phyloP scores from a whole-genome alignment of 1,140 invertebrate species.

The Aleiodes sp. region DNA sequence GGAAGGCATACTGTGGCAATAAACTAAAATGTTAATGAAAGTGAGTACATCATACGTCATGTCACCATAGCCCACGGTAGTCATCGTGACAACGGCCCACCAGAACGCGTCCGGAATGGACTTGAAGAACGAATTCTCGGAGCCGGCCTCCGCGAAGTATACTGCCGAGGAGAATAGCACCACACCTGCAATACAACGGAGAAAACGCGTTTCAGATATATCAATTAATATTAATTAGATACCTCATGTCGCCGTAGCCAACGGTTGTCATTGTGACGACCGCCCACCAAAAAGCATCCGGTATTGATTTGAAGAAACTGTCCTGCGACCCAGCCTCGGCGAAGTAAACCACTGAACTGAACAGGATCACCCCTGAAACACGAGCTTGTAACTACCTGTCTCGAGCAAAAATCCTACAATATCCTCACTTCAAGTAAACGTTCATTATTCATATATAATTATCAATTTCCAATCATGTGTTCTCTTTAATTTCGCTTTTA shows the following conservation, averaged over 20 bases:
- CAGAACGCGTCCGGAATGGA: slow-evolving; percentile 97
- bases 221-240: slow-evolving; percentile 66
- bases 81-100: slow-evolving; percentile 82
- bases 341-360: slow-evolving; percentile 99
- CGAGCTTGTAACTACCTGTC: slow-evolving; percentile 45
- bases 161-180: slow-evolving; percentile 98
- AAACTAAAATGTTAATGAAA: slow-evolving; percentile 73
- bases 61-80: slow-evolving; percentile 99
- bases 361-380: slow-evolving; percentile 97
- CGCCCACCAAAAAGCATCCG: slow-evolving; percentile 98
- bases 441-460: too few species aligned
- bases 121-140: slow-evolving; percentile 95
- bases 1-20: slow-evolving; percentile 61
- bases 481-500: too few species aligned
- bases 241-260: slow-evolving; percentile 98
- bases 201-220: slow-evolving; percentile 60
- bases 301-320: slow-evolving; percentile 99
- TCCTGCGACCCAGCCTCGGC: slow-evolving; percentile 97
- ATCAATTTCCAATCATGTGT: too few species aligned
- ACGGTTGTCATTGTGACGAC: slow-evolving; percentile 99
- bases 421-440: too few species aligned
- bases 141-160: slow-evolving; percentile 98
- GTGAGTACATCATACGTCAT: slow-evolving; percentile 93
- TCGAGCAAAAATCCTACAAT: too few species aligned
- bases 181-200: slow-evolving; percentile 83